phyloP scores from a whole-genome alignment of 2,888 invertebrate genomes.

The Villa cingulata region DNA sequence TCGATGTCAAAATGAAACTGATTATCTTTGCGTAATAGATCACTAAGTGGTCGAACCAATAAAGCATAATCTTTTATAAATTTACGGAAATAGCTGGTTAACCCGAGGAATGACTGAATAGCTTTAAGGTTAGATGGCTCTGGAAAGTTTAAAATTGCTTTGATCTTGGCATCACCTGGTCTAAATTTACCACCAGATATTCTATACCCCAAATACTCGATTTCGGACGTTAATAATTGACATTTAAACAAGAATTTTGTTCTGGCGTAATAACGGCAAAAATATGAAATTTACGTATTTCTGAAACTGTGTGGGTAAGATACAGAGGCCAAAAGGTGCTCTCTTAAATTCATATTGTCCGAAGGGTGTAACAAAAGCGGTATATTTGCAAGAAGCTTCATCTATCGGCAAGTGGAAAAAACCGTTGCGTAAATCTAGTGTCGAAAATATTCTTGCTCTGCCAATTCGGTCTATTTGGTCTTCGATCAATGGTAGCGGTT shows the following conservation, averaged over 20 bases:
- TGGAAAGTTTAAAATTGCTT: conserved; percentile 17
- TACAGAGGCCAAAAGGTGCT: conserved; percentile 19
- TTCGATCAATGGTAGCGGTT: conserved; percentile 7
- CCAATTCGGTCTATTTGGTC: conserved; percentile 15
- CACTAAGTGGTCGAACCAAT: conserved; percentile 16
- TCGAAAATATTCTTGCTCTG: conserved; percentile 17
- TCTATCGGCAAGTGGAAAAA: background rate
- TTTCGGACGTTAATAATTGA: conserved; percentile 10
- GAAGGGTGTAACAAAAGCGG: conserved; percentile 10
- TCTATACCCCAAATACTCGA: conserved; percentile 20
- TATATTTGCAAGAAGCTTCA: conserved; percentile 8
- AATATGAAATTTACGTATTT: conserved; percentile 3
- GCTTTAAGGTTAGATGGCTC: conserved; percentile 16
- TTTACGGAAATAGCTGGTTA: conserved; percentile 17
- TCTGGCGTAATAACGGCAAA: conserved; percentile 7
- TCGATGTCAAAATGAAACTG: background rate
- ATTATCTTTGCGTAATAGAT: conserved; percentile 12
- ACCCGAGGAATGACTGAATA: conserved; percentile 19
- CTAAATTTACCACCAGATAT: conserved; percentile 15
- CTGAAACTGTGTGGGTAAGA: conserved; percentile 10
- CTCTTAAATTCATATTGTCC: conserved; percentile 19
- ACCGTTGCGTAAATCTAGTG: no score
- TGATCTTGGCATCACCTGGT: conserved; percentile 15
- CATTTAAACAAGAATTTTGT: conserved; percentile 4
- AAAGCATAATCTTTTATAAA: conserved; percentile 16